phyloP scores from a whole-genome alignment of 92 coral and sea anemone genomes.

The Siderastrea siderea region DNA sequence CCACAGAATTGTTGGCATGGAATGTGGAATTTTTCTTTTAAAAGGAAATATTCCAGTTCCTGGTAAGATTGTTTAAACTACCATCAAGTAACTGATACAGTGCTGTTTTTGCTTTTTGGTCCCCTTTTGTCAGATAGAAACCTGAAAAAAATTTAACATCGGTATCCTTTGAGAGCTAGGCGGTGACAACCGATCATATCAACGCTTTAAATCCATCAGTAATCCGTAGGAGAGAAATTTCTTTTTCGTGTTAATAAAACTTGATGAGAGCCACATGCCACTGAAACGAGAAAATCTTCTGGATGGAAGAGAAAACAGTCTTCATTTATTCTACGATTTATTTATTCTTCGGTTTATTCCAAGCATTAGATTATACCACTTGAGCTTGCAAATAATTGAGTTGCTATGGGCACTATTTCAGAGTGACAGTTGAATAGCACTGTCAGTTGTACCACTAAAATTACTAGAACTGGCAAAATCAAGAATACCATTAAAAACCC shows the following conservation, averaged over 20 bases:
- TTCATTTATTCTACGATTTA: background rate
- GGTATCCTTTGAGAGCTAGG: background rate
- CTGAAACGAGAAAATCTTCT: background rate
- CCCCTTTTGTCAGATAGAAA: background rate
- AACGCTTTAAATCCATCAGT: constrained; percentile 50
- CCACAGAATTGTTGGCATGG: background rate
- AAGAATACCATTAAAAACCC: too few relatives aligned
- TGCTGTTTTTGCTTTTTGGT: background rate
- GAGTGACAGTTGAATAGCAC: too few relatives aligned
- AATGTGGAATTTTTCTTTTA: background rate
- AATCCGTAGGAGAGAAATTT: constrained; percentile 33
- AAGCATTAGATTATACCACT: background rate
- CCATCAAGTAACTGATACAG: too few relatives aligned
- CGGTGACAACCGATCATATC: constrained; percentile 8
- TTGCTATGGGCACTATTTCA: too few relatives aligned
- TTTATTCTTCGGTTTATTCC: background rate
- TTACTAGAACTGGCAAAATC: too few relatives aligned
- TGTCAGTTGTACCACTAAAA: too few relatives aligned
- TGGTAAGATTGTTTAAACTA: background rate
- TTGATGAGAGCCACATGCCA: constrained; percentile 38
- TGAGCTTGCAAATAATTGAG: too few relatives aligned
- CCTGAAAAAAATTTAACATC: background rate
- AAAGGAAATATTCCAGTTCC: background rate
- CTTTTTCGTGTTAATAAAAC: constrained; percentile 6
- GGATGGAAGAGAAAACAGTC: background rate